phyloP scores from a whole-genome alignment of 1,140 invertebrate species.

The Chionoecetes opilio region DNA sequence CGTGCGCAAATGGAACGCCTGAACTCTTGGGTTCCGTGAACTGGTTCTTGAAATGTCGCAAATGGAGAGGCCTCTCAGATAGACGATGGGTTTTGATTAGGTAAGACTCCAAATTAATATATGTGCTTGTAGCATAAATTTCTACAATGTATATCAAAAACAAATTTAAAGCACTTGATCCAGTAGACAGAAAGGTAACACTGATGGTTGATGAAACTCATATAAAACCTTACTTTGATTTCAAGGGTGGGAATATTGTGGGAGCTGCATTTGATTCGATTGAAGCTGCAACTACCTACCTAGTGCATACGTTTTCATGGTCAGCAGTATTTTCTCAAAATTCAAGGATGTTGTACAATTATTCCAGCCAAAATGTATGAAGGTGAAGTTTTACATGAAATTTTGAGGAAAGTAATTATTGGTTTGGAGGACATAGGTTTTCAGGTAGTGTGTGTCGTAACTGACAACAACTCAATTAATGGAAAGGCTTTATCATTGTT shows the following conservation, averaged over 20 bases:
- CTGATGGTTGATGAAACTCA: background rate
- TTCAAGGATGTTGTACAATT: slow-evolving; percentile 78
- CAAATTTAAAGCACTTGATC: too few species aligned
- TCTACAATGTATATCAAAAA: too few species aligned
- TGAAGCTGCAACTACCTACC: slow-evolving; percentile 46
- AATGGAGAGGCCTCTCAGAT: too few species aligned
- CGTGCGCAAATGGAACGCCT: too few species aligned
- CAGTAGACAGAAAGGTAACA: background rate
- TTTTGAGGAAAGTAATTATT: slow-evolving; percentile 68
- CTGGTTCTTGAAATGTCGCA: too few species aligned
- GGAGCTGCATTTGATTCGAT: background rate
- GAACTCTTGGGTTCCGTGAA: too few species aligned
- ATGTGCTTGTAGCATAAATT: too few species aligned
- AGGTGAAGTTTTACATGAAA: slow-evolving; percentile 60
- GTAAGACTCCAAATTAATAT: too few species aligned
- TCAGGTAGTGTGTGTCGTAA: slow-evolving; percentile 54
- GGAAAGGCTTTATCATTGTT: slow-evolving; percentile 60
- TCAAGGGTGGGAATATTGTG: slow-evolving; percentile 50
- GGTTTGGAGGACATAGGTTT: slow-evolving; percentile 72
- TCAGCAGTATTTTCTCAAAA: slow-evolving; percentile 37
- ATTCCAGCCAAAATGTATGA: slow-evolving; percentile 71
- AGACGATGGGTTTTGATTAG: too few species aligned
- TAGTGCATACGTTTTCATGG: slow-evolving; percentile 44
- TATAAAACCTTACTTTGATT: background rate
- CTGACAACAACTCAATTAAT: slow-evolving; percentile 80